A percentile compares a stretch with the other conserved stretches of the same genome.
Evolutionary conservation across 1,140 invertebrate species (phyloP).

Genomic region (Cotesia chilonis): DNA sequence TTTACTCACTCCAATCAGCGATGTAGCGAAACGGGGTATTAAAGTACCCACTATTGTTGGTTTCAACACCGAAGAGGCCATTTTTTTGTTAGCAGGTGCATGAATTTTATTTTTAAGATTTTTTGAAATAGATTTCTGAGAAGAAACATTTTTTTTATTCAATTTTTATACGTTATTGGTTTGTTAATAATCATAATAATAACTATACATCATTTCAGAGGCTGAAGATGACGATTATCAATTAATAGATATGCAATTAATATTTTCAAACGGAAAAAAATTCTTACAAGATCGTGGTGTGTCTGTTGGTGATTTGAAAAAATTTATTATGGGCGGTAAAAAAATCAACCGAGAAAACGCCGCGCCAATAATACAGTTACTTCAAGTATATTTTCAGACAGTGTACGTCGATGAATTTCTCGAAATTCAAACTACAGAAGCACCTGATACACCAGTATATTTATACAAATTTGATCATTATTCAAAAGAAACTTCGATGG

Average conservation of each 20-base stretch:
- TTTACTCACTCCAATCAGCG: slow-evolving; percentile 52
- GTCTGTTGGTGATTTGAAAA: slow-evolving; percentile 58
- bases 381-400: slow-evolving; percentile 3
- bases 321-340: slow-evolving; percentile 55
- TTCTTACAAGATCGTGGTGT: slow-evolving; percentile 35
- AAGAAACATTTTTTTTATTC: too few species aligned
- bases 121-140: too few species aligned
- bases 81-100: slow-evolving; percentile 58
- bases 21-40: slow-evolving; percentile 59
- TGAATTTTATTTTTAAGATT: not conserved
- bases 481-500: too few species aligned
- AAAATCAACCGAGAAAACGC: slow-evolving; percentile 10
- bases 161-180: too few species aligned
- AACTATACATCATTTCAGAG: not conserved
- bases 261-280: slow-evolving; percentile 13
- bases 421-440: slow-evolving; percentile 53
- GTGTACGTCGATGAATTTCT: slow-evolving; percentile 35
- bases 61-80: slow-evolving; percentile 69
- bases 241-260: not conserved
- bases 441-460: slow-evolving; percentile 9
- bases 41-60: slow-evolving; percentile 72
- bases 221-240: not conserved
- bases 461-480: too few species aligned
- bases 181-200: not conserved
- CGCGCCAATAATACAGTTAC: slow-evolving; percentile 12